Conservation (phyloP, 2,113 vertebrate species). For the Chroicocephalus ridibundus region DNA sequence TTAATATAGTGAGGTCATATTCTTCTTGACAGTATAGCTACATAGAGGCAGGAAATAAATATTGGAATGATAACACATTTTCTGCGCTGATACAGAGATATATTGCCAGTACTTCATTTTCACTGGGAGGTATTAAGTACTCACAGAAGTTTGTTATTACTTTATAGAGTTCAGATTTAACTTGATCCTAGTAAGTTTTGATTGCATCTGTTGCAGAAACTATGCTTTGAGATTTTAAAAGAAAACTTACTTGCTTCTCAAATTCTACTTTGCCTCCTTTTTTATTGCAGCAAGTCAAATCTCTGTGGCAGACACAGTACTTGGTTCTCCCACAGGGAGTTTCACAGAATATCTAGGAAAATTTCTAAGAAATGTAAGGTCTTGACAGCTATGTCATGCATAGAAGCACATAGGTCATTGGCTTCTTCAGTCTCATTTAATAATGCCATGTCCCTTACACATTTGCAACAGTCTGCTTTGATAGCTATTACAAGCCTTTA, state of each 20-base stretch:
- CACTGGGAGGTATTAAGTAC: neutral
- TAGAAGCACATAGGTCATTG: neutral
- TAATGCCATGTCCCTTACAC: neutral
- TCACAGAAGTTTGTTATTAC: neutral
- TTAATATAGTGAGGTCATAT: neutral
- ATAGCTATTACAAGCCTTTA: neutral
- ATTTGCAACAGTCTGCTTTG: neutral
- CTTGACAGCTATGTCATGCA: neutral
- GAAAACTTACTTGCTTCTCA: neutral
- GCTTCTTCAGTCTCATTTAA: neutral
- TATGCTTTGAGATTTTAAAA: neutral
- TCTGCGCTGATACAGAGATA: neutral
- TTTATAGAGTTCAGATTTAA: neutral
- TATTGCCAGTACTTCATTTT: neutral
- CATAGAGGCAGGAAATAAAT: neutral
- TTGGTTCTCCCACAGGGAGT: neutral
- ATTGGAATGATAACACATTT: neutral
- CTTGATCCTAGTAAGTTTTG: neutral
- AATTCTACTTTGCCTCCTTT: neutral
- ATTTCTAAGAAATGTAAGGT: neutral
- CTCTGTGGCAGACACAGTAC: neutral
- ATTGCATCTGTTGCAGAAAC: neutral
- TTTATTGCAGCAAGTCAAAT: neutral
- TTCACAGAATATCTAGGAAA: neutral
- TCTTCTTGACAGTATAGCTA: neutral